Evolutionary conservation across 1,140 invertebrate genomes (phyloP), one percentile per base, ranked within the genome.

Genomic region (Drosophila watanabei): DNA sequence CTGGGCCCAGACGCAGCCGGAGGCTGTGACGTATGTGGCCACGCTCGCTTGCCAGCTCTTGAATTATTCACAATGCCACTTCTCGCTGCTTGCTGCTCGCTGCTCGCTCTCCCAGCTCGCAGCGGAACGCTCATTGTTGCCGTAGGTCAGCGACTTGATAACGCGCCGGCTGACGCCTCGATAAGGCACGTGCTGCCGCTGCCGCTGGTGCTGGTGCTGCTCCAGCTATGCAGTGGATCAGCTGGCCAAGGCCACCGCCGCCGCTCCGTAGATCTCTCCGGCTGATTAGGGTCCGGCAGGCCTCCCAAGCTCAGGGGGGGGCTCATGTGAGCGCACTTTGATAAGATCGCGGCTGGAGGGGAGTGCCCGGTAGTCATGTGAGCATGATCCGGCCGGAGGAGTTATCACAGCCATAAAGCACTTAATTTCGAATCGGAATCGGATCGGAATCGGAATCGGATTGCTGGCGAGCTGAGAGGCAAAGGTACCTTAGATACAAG

Each of bases 81-180:
- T 45, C 20, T 35, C 0, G 0, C 20, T 13, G 30, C 51, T 10
- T n/a, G 18, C 28, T 1, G 20, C 39, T 51, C n/a, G 4, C 20
- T 13, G 32, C 64, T 39, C 43, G 10, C n/a, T 13, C 18, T 18
- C 24, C 24, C 24, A 2, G 24, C 46, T 32, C 37, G 18, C 14
- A 5, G 39, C 37, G 33, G 30, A 37, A 11, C 33, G 37, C 35
- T 35, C 24, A 49, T 66, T 71, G 71, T 87, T 87, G 85, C 33
- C 57, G 85, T 88, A 88, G 84, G 84, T 88, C 84, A 89, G 81
- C 85, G 73, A 89, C 84, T 75, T 80, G 84, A 88, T 88, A 88
- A 76, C 59, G 52, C 59, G 69, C 37, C 39, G 32, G 28, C 37
- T 59, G 54, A 43, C 37, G 54, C 43, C 30, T 11, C 49, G 62